Evolutionary conservation across 1,140 invertebrate genomes (phyloP), one percentile per base, ranked within the genome.

Genomic region (Papilio helenus): DNA sequence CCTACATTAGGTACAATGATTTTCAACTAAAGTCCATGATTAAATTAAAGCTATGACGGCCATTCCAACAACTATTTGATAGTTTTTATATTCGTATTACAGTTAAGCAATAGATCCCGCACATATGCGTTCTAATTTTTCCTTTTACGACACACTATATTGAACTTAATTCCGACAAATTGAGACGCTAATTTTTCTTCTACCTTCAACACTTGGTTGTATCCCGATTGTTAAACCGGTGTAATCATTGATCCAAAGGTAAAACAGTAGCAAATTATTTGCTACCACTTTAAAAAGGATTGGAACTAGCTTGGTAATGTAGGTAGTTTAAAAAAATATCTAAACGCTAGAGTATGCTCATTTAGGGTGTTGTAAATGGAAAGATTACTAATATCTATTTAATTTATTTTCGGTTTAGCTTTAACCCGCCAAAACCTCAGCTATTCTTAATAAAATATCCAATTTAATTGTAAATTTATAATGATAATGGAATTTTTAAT

Each of bases 61-160:
- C 58, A 61, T 61, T 23, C 23, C 58, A 34, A 68, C 26, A 29
- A 29, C 61, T 34, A 18, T 29, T 7, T 68, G 10, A 68, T 23
- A 26, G 23, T 61, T 68, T 68, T 68, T 68, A 61, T 61, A 61
- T 61, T 61, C 10, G 10, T 26, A 61, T 61, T 61, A 61, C 23
- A 68, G 3, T 68, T 29, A 68, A 65, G 26, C 26, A 68, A 68
- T 34, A 68, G 14, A 29, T 16, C 14, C 12, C 23, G 23, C 23
- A 61, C 55, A 23, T 58, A 29, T 1, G 58, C 58, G 23, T 12
- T 68, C 14, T 68, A 68, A 3, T 74, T 68, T 79, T 74, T 55
- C 68, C 42, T 29, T 26, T 72, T 23, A 20, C 23, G 61, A 26
- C 12, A 76, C 7, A 71, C 42, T 72, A 77, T 49, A 73, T 8